phyloP scores from a whole-genome alignment of 1,140 invertebrate species.

The Drosophila varians region DNA sequence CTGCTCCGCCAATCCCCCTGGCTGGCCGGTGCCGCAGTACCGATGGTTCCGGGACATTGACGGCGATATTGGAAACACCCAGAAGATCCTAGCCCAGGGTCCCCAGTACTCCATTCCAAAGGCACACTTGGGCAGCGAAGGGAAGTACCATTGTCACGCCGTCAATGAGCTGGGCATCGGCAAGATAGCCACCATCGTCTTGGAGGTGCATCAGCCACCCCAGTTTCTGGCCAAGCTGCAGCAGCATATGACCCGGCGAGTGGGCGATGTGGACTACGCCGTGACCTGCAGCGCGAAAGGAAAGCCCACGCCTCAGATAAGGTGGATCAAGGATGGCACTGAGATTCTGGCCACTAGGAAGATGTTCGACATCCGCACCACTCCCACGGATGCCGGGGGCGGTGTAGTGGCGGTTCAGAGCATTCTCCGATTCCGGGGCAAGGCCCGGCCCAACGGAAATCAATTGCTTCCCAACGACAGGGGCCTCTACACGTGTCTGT shows the following conservation, averaged over 20 bases:
- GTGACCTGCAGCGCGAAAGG: conserved; percentile 93
- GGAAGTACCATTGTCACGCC: conserved; percentile 94
- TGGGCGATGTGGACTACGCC: conserved; percentile 92
- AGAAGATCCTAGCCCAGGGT: conserved; percentile 88
- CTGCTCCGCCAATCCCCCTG: conserved; percentile 93
- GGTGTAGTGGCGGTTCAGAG: conserved; percentile 92
- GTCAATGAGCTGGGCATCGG: conserved; percentile 95
- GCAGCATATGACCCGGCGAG: conserved; percentile 90
- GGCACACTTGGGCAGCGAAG: conserved; percentile 92
- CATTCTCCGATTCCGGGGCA: conserved; percentile 90
- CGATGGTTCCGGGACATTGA: conserved; percentile 93
- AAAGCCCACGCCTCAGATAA: conserved; percentile 92
- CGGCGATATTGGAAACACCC: conserved; percentile 85
- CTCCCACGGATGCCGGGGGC: conserved; percentile 88
- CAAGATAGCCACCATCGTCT: conserved; percentile 90
- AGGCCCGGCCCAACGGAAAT: conserved; percentile 89
- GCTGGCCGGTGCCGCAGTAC: conserved; percentile 94
- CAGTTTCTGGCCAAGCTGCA: conserved; percentile 92
- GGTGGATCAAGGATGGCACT: conserved; percentile 94
- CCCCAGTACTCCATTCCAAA: conserved; percentile 93
- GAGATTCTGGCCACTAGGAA: conserved; percentile 90
- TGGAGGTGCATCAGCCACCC: conserved; percentile 94
- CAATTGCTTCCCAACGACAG: conserved; percentile 92
- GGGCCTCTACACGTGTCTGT: conserved; percentile 94
- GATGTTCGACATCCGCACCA: conserved; percentile 91